Percentiles rank a stretch among this genome's conserved stretches.
Conservation (phyloP, 2,797 vertebrate species). For the Ctenochaetus hawaiiensis region DNA sequence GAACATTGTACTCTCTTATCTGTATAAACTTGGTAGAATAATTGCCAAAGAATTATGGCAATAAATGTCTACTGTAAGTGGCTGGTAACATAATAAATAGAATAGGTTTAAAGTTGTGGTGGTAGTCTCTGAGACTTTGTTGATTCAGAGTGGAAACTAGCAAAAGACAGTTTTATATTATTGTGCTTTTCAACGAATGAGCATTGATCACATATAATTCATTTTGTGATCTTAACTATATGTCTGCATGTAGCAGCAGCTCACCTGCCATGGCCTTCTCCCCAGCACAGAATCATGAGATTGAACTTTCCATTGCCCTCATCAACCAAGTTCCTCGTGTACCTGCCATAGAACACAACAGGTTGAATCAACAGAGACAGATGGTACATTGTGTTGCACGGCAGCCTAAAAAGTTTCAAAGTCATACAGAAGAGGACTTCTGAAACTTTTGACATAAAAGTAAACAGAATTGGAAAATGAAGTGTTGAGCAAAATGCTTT, state of each 20-base stretch:
- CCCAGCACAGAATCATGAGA: conserved; percentile 97
- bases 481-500: no score
- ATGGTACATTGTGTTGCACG: no score
- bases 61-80: neutral
- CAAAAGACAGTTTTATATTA: neutral
- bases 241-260: neutral
- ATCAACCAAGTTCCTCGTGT: conserved; percentile 97
- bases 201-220: neutral
- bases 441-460: no score
- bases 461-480: neutral
- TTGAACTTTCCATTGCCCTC: conserved; percentile 97
- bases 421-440: no score
- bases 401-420: neutral
- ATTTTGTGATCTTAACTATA: neutral
- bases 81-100: neutral
- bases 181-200: neutral
- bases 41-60: conserved; percentile 2
- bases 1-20: conserved; percentile 71
- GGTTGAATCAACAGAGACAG: neutral
- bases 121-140: neutral
- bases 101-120: neutral
- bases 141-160: neutral
- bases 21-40: conserved; percentile 27
- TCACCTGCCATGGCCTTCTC: conserved; percentile 99
- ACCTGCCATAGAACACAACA: conserved; percentile 80